A percentile compares a stretch with the other conserved stretches of the same genome.
Evolutionary conservation across 2,888 invertebrate genomes (phyloP).

Genomic region (Rhorus exstirpatorius): DNA sequence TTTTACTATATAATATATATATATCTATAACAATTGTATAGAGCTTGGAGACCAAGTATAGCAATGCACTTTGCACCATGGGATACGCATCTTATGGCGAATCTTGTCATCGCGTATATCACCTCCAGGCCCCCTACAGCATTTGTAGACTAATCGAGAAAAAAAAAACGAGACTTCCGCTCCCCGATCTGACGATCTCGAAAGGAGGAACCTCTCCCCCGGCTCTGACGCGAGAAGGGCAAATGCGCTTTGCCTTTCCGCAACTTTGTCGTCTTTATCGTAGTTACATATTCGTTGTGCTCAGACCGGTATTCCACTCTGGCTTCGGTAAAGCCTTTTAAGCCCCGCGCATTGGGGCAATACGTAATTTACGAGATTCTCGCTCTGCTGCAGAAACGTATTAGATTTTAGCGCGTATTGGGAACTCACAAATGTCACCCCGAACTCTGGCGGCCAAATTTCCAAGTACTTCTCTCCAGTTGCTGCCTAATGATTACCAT

Average conservation of each 20-base stretch:
- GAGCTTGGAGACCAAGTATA: neutral
- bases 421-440: too few species aligned
- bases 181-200: neutral
- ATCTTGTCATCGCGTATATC: neutral
- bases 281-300: constrained; percentile 1
- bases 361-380: constrained; percentile 40
- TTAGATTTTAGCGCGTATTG: too few species aligned
- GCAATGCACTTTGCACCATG: constrained; percentile 11
- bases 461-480: too few species aligned
- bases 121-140: neutral
- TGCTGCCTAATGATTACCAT: too few species aligned
- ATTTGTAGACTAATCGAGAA: constrained; percentile 42
- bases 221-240: neutral
- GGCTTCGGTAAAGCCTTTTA: constrained; percentile 30
- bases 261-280: neutral
- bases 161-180: constrained; percentile 27
- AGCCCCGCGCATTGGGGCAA: constrained; percentile 21
- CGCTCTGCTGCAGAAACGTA: neutral
- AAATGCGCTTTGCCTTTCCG: constrained; percentile 5
- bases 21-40: neutral
- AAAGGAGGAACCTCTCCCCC: constrained; percentile 23
- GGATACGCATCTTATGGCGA: neutral
- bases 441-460: too few species aligned
- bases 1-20: constrained; percentile 1
- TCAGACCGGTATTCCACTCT: constrained; percentile 22